Evolutionary conservation across 2,888 invertebrate species (phyloP).

Genomic region (Heteromyza rotundicornis): DNA sequence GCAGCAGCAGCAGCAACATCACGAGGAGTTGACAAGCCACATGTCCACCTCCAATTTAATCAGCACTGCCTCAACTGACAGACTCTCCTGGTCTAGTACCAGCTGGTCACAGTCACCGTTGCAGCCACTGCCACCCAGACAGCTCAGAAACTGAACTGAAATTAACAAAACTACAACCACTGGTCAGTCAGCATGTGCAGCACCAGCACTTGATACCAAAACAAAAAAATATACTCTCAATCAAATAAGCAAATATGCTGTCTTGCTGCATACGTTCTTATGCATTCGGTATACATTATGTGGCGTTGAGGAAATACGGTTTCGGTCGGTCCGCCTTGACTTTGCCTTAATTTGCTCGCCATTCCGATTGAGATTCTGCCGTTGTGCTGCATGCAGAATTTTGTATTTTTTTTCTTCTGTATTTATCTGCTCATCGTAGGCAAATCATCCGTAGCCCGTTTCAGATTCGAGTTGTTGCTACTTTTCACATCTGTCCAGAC

Average conservation of each 20-base stretch:
- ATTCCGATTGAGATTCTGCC: background rate
- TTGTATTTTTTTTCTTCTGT: background rate
- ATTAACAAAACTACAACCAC: no score
- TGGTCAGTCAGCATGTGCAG: no score
- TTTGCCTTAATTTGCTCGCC: conserved; percentile 19
- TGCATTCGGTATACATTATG: no score
- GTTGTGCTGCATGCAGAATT: background rate
- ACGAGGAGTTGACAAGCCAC: conserved; percentile 13
- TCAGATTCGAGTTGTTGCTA: background rate
- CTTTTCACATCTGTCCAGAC: background rate
- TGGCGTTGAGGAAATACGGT: no score
- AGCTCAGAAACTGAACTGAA: background rate
- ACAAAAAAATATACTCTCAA: background rate
- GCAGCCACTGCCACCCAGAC: background rate
- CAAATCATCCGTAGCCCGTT: background rate
- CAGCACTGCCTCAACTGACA: conserved; percentile 4
- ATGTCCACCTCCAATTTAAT: conserved; percentile 15
- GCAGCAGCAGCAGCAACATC: no score
- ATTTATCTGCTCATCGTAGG: background rate
- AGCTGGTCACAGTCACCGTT: background rate
- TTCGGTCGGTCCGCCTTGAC: background rate
- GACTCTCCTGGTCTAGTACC: no score
- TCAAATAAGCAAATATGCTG: background rate
- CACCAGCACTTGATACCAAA: no score
- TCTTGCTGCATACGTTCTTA: background rate